These are phyloP conservation scores for Alfaro cultratus DNA, from an alignment of 2,797 vertebrate genomes.

Conservation along the genomic window DNA sequence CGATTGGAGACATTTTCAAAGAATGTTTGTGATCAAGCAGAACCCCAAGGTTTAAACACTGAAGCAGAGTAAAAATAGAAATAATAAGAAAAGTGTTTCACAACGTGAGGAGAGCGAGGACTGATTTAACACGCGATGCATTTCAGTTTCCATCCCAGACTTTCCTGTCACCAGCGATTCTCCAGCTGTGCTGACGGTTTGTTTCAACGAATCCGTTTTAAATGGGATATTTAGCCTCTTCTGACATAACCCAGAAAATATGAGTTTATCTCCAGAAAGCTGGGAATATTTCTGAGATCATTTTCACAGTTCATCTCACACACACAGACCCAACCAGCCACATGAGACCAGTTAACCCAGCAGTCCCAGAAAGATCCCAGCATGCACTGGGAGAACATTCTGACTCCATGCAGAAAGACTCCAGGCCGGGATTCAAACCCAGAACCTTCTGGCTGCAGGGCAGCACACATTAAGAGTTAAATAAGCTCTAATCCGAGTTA, in stretches of 20 bases:
- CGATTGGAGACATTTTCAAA: neutral
- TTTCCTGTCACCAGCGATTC: neutral
- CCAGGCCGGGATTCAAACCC: too few species aligned
- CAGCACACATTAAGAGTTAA: too few species aligned
- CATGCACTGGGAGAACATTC: too few species aligned
- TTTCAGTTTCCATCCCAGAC: neutral
- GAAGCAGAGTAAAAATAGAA: neutral
- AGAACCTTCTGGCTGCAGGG: too few species aligned
- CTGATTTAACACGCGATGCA: neutral
- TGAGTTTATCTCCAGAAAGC: neutral
- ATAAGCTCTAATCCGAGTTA: too few species aligned
- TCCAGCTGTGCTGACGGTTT: neutral
- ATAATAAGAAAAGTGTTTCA: neutral
- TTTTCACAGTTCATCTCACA: neutral
- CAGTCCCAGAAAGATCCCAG: too few species aligned
- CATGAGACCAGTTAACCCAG: too few species aligned
- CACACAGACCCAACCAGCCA: too few species aligned
- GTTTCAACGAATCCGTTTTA: neutral
- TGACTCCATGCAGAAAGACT: too few species aligned
- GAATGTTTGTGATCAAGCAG: conserved; percentile 6
- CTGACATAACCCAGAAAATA: neutral
- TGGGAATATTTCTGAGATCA: neutral
- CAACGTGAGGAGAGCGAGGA: neutral
- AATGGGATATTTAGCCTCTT: neutral
- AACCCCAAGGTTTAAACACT: neutral